phyloP scores from a whole-genome alignment of 92 coral and sea anemone genomes.

The Porites divaricata region DNA sequence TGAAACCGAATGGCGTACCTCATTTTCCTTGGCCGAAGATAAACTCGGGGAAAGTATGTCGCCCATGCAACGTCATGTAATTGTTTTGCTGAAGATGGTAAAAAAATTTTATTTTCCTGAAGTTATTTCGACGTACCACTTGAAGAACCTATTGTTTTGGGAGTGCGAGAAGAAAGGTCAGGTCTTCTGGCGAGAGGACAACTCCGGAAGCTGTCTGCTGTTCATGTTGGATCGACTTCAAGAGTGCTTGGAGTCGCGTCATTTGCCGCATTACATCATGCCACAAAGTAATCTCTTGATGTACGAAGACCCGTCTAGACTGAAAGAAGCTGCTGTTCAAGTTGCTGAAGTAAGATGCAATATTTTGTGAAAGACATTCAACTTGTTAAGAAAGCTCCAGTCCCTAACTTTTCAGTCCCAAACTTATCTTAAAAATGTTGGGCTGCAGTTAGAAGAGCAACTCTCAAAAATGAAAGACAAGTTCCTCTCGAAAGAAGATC shows the following conservation, averaged over 20 bases:
- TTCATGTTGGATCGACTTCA: conserved; percentile 75
- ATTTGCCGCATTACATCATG: conserved; percentile 77
- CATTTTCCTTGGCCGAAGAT: conserved; percentile 86
- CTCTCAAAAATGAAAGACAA: conserved; percentile 58
- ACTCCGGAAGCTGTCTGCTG: conserved; percentile 72
- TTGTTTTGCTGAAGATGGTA: conserved; percentile 73
- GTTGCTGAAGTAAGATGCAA: conserved; percentile 61
- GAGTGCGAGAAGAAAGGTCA: conserved; percentile 69
- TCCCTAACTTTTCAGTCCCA: conserved; percentile 49
- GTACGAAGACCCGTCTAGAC: conserved; percentile 60
- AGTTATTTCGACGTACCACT: conserved; percentile 61
- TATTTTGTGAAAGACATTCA: conserved; percentile 49
- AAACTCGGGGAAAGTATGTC: conserved; percentile 80
- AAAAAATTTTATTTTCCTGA: conserved; percentile 76
- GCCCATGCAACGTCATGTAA: conserved; percentile 78
- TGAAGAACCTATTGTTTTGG: conserved; percentile 83
- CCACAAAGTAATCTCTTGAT: conserved; percentile 79
- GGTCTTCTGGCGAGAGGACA: conserved; percentile 72
- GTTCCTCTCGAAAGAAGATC: conserved; percentile 29
- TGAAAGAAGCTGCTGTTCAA: conserved; percentile 62
- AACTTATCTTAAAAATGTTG: conserved; percentile 33
- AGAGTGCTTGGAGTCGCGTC: conserved; percentile 60
- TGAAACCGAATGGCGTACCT: conserved; percentile 79
- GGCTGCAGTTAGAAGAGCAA: conserved; percentile 24
- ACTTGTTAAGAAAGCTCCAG: conserved; percentile 53